phyloP scores from a whole-genome alignment of 1,140 invertebrate species.

The Temnothorax longispinosus region DNA sequence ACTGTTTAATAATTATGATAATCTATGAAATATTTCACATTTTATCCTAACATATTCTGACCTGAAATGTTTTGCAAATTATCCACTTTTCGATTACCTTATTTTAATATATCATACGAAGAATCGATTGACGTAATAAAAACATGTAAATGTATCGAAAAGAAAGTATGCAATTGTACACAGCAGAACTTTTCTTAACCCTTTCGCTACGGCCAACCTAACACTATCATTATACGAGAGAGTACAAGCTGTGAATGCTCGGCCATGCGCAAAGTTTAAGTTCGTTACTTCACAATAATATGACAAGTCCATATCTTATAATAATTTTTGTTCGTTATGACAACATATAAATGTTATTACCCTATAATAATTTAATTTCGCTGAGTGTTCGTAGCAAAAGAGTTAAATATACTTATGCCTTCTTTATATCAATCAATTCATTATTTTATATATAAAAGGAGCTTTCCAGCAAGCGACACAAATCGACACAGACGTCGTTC shows the following conservation, averaged over 20 bases:
- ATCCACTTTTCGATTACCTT: not conserved
- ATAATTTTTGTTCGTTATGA: not conserved
- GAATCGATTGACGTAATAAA: not conserved
- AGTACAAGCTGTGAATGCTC: not conserved
- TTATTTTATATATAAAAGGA: too few relatives aligned
- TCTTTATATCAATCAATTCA: too few relatives aligned
- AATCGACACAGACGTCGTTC: too few relatives aligned
- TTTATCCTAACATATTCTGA: not conserved
- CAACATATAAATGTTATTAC: not conserved
- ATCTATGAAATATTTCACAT: not conserved
- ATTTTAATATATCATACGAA: not conserved
- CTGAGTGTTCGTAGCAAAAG: not conserved
- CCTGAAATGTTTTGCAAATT: not conserved
- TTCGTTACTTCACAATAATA: not conserved
- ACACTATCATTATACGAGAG: not conserved
- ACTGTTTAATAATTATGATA: too few relatives aligned
- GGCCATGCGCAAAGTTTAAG: not conserved
- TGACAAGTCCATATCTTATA: not conserved
- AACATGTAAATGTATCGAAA: not conserved
- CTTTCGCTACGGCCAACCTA: not conserved
- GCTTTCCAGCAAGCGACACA: too few relatives aligned
- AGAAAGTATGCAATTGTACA: not conserved
- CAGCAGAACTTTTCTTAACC: not conserved
- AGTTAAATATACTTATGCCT: not conserved
- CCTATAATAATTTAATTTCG: not conserved